phyloP scores from a whole-genome alignment of 2,113 vertebrate genomes.

The Phylloscopus trochiloides region DNA sequence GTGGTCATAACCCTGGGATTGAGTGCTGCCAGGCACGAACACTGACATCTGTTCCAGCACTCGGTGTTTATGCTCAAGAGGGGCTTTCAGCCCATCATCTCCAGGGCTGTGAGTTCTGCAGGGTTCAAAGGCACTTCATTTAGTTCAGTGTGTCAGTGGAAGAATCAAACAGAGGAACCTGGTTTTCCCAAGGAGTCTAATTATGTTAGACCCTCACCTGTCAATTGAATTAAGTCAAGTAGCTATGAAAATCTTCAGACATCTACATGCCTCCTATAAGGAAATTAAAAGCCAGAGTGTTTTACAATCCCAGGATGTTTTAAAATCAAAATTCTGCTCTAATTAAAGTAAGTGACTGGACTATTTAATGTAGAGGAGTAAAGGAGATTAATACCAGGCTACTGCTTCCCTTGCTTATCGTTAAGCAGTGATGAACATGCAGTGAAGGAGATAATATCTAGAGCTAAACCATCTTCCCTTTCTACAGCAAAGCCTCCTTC shows the following conservation, averaged over 20 bases:
- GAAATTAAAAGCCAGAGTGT: not conserved
- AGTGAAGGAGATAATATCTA: not conserved
- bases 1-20: not conserved
- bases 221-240: not conserved
- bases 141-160: not conserved
- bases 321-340: not conserved
- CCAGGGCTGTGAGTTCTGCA: not conserved
- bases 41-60: not conserved
- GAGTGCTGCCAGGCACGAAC: not conserved
- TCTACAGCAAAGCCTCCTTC: not conserved
- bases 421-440: not conserved
- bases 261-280: not conserved
- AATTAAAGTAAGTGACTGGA: not conserved
- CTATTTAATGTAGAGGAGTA: not conserved
- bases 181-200: not conserved
- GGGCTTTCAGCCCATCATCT: not conserved
- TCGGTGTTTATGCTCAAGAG: accelerated
- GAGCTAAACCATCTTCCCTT: not conserved
- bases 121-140: not conserved
- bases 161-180: not conserved
- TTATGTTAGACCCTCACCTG: not conserved
- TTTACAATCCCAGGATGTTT: not conserved
- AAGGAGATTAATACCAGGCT: not conserved
- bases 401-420: not conserved
- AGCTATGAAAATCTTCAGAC: not conserved